phyloP scores from a whole-genome alignment of 2,113 vertebrate genomes.

The Oreochromis tanganicae region DNA sequence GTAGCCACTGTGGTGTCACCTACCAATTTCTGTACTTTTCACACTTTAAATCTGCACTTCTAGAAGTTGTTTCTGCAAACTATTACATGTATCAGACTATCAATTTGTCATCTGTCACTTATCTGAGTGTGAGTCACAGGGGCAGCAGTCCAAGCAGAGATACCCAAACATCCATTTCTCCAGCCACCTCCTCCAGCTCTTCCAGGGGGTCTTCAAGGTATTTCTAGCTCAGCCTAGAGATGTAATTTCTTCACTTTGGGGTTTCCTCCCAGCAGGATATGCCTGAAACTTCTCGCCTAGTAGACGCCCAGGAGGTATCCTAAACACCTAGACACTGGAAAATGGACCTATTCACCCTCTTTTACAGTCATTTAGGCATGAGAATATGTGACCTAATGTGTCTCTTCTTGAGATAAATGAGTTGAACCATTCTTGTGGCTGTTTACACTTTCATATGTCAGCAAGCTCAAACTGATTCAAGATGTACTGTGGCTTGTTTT shows the following conservation, averaged over 20 bases:
- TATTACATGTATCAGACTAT: rapidly evolving
- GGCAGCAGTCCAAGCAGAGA: neutral
- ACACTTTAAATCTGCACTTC: neutral
- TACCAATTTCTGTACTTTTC: neutral
- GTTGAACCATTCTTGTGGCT: neutral
- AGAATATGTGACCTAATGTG: neutral
- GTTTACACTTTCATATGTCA: neutral
- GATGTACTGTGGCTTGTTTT: neutral
- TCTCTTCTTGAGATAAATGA: neutral
- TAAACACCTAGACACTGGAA: neutral
- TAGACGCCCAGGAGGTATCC: rapidly evolving
- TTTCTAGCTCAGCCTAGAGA: neutral
- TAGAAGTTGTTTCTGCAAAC: neutral
- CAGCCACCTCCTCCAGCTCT: neutral
- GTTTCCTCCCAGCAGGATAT: neutral
- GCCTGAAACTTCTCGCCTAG: neutral
- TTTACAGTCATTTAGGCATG: neutral
- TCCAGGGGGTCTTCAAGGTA: neutral
- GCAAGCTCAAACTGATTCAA: constrained; percentile 1
- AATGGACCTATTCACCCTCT: neutral
- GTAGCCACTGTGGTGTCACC: no score
- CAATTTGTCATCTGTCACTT: neutral
- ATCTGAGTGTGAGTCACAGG: neutral
- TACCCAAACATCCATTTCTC: neutral
- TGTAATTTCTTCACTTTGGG: neutral